phyloP scores from a whole-genome alignment of 2,888 invertebrate genomes.

The Dryadula phaetusa region DNA sequence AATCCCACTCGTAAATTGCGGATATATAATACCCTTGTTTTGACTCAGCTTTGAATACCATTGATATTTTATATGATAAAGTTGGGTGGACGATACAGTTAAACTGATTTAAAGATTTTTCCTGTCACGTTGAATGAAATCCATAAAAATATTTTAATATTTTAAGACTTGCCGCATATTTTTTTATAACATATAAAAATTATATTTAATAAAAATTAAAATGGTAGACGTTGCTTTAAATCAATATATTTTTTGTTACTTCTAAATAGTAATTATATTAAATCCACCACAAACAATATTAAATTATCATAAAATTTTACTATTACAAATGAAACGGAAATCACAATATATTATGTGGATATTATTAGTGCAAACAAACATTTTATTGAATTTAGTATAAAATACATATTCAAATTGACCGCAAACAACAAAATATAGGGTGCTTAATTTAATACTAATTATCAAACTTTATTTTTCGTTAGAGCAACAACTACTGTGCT shows the following conservation, averaged over 20 bases:
- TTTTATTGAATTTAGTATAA: slow-evolving; percentile 6
- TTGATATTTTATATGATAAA: slow-evolving; percentile 25
- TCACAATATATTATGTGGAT: too few relatives aligned
- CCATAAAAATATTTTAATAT: neutral
- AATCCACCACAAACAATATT: too few relatives aligned
- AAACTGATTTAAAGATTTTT: neutral
- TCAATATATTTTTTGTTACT: too few relatives aligned
- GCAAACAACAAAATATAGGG: slow-evolving; percentile 8
- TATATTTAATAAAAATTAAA: too few relatives aligned
- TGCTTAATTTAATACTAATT: slow-evolving; percentile 15
- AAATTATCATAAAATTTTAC: too few relatives aligned
- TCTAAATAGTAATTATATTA: too few relatives aligned
- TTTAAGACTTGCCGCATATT: too few relatives aligned
- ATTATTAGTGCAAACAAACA: neutral
- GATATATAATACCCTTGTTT: slow-evolving; percentile 29
- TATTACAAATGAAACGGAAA: too few relatives aligned
- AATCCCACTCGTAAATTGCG: slow-evolving; percentile 22
- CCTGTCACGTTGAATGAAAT: neutral
- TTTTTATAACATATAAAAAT: too few relatives aligned
- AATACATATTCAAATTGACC: slow-evolving; percentile 13
- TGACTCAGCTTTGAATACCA: slow-evolving; percentile 21
- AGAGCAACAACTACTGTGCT: slow-evolving; percentile 21
- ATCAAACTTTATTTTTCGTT: slow-evolving; percentile 19
- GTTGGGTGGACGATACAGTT: slow-evolving; percentile 8
- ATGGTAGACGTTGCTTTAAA: too few relatives aligned